Evolutionary conservation across 2,113 vertebrate species (phyloP), one percentile per base, ranked within the genome.

Genomic region (Aspidoscelis tigris): DNA sequence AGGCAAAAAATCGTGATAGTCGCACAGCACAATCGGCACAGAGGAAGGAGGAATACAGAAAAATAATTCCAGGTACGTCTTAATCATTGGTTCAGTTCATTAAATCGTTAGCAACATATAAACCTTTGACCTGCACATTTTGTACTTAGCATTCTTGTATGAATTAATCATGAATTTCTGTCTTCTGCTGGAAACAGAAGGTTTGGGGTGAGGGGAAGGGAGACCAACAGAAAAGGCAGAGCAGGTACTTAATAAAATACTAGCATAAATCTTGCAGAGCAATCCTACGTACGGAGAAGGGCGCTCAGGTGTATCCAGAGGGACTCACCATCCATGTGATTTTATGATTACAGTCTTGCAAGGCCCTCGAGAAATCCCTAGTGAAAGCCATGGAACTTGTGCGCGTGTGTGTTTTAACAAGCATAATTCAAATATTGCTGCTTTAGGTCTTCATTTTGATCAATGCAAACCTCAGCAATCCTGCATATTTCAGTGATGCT

Each of bases 51-150:
- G 24, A 11, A 73, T 33, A 65, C 41, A 78, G 12, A 2, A 86
- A 78, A 33, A 83, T 88, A 26, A 88, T 20, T 20, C 44, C 39
- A 5, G 80, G 74, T 20, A 47, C 1, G 5, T 80, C 47, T 24
- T 12, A 0, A 16, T n/a, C 84, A 84, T 89, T 92, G 89, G 77
- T 11, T 87, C n/a, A 64, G 81, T 88, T 90, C 61, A 84, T 89
- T 88, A 88, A 88, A 76, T 65, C 84, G 43, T 88, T 91, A 81
- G 80, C 74, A 84, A 91, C 53, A 50, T 21, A 81, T 87, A 83
- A 91, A 83, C 14, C 41, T 89, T 83, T 86, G 91, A 92, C 91
- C 88, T 84, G 80, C 87, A 87, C 71, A 80, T 86, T 92, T 75
- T 80, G 12, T 41, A 70, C 65, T 71, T 70, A 50, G 66, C 22